Conservation (phyloP, 2,113 vertebrate species). For the Megaceryle torquata region DNA sequence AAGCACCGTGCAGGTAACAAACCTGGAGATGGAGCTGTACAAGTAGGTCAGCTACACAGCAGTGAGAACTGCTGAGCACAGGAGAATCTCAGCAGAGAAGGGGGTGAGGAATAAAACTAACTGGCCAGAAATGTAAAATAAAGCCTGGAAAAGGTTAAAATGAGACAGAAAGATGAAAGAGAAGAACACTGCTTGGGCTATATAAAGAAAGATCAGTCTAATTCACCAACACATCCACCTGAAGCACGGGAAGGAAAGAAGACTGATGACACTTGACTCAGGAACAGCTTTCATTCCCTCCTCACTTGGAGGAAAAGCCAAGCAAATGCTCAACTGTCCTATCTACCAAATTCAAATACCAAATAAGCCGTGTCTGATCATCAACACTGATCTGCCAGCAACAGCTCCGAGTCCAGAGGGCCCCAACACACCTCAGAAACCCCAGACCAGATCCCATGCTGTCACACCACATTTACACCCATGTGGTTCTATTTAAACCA, state of each 20-base stretch:
- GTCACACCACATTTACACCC: neutral
- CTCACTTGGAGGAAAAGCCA: neutral
- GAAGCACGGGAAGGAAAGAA: neutral
- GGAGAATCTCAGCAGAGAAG: conserved; percentile 12
- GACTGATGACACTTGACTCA: neutral
- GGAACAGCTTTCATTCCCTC: neutral
- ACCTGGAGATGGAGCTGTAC: neutral
- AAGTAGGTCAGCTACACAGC: conserved; percentile 40
- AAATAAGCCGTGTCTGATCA: neutral
- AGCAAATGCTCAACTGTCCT: neutral
- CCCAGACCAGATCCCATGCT: neutral
- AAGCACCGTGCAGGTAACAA: neutral
- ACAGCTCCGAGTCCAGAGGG: neutral
- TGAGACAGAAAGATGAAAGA: neutral
- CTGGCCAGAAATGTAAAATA: neutral
- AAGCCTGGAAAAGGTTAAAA: neutral
- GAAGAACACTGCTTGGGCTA: neutral
- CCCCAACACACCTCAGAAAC: fast-evolving
- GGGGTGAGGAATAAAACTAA: neutral
- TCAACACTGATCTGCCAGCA: neutral
- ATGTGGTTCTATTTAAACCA: neutral
- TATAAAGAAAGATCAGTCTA: neutral
- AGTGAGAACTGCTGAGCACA: conserved; percentile 17
- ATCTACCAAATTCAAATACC: neutral
- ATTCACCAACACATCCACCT: neutral